A percentile compares a stretch with the other conserved stretches of the same genome.
These are phyloP conservation scores for Zygogramma bicolorata DNA, from an alignment of 2,888 invertebrate genomes.

Conservation along the genomic window DNA sequence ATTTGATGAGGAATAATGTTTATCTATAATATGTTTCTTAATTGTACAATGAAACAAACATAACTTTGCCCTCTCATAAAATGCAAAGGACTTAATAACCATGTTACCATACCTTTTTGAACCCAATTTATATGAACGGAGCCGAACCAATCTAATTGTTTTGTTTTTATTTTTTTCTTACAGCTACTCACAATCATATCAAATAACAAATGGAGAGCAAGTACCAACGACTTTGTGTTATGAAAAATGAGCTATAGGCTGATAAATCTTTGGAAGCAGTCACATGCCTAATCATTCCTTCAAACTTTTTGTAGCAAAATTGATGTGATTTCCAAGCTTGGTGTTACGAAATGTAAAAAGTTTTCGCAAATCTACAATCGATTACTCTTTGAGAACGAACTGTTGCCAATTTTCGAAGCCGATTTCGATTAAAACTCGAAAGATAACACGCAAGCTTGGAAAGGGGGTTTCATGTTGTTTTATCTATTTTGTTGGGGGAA, in stretches of 20 bases:
- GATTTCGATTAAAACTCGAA: background rate
- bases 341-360: conserved; percentile 12
- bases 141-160: conserved; percentile 44
- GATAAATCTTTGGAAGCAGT: background rate
- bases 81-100: background rate
- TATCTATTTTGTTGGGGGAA: conserved; percentile 23
- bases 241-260: conserved; percentile 16
- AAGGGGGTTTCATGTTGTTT: conserved; percentile 17
- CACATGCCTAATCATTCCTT: conserved; percentile 26
- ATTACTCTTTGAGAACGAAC: background rate
- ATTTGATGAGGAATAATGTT: background rate
- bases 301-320: conserved; percentile 40
- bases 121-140: background rate
- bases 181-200: conserved; percentile 54
- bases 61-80: background rate
- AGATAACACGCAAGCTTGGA: conserved; percentile 35
- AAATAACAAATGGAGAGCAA: conserved; percentile 40
- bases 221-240: conserved; percentile 11
- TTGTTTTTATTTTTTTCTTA: conserved; percentile 64
- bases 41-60: background rate
- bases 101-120: background rate
- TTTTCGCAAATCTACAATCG: background rate
- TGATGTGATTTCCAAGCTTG: conserved; percentile 35
- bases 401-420: background rate
- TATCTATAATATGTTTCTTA: background rate